Evolutionary conservation across 1,140 invertebrate genomes (phyloP), one percentile per base, ranked within the genome.

Genomic region (Drosophila arizonae): DNA sequence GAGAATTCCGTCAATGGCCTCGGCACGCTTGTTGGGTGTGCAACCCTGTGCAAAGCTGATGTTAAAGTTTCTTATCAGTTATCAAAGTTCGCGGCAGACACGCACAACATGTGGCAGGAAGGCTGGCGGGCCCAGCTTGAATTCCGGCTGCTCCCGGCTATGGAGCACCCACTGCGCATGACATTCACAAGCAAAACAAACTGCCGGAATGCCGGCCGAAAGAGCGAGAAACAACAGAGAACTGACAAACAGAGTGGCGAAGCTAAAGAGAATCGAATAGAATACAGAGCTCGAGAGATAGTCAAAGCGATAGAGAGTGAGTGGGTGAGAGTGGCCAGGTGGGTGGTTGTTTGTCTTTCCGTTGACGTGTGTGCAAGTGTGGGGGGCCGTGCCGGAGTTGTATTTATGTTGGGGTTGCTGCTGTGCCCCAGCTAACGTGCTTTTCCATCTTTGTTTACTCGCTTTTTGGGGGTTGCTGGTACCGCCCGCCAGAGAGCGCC

Each of bases 91-190:
- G 81, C 46, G 69, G 70, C 69, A 77, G 65, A 73, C 69, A 76
- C 81, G 72, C 79, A 87, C 84, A 87, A 87, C 82, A 88, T 87
- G 82, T 87, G 82, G 82, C 82, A 88, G 79, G 79, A 77, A 88
- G 84, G 82, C 79, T 84, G 82, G 69, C 54, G 58, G 72, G 61
- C 60, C 46, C 68, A 30, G 55, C 24, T 30, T 48, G 63, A 41
- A 58, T 67, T 65, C 57, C 70, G 56, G 50, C 69, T 72, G 70
- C 69, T 65, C 70, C 56, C 56, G 69, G 64, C 70, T 56, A 72
- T 63, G 24, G 69, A 67, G 39, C 73, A 72, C 21, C 21, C 48
- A 63, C 36, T 72, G 68, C 73, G 69, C 62, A 64, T 57, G 68
- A 33, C 55, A 54, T 30, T 41, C 43, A 39, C 57, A 65, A 82